Conservation (phyloP, 2,888 invertebrate species). For the Nebria salina region DNA sequence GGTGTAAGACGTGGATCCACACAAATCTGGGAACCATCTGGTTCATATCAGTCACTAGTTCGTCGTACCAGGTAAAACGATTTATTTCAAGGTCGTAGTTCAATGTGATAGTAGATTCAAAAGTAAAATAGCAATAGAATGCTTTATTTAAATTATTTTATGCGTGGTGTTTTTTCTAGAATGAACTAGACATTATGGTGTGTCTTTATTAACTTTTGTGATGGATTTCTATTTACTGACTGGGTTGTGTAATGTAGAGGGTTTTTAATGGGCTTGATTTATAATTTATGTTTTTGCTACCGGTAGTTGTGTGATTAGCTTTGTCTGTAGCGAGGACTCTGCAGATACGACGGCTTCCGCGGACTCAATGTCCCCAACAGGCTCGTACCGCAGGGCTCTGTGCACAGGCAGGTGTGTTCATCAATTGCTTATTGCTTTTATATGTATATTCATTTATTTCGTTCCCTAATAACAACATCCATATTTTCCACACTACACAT, state of each 20-base stretch:
- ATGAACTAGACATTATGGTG: neutral
- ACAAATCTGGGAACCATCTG: constrained; percentile 71
- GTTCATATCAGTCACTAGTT: constrained; percentile 59
- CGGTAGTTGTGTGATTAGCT: constrained; percentile 51
- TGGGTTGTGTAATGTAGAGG: constrained; percentile 38
- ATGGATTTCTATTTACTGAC: constrained; percentile 35
- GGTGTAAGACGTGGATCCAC: constrained; percentile 73
- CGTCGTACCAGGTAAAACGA: constrained; percentile 56
- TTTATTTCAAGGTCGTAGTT: constrained; percentile 9
- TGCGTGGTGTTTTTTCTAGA: constrained; percentile 3
- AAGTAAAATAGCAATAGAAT: neutral
- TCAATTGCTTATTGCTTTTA: constrained; percentile 8
- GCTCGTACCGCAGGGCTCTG: constrained; percentile 57
- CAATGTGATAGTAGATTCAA: constrained; percentile 8
- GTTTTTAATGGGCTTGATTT: constrained; percentile 35
- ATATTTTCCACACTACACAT: neutral
- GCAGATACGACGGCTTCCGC: constrained; percentile 54
- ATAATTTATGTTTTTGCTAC: constrained; percentile 43
- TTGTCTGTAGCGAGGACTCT: constrained; percentile 55
- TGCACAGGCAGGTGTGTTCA: constrained; percentile 56
- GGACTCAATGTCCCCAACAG: constrained; percentile 59
- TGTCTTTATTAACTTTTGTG: constrained; percentile 9
- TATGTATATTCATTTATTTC: neutral
- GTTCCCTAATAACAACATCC: neutral
- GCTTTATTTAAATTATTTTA: constrained; percentile 8